Base-by-base conservation (phyloP, 2,888 invertebrate species). In the Brachyptera putata region DNA sequence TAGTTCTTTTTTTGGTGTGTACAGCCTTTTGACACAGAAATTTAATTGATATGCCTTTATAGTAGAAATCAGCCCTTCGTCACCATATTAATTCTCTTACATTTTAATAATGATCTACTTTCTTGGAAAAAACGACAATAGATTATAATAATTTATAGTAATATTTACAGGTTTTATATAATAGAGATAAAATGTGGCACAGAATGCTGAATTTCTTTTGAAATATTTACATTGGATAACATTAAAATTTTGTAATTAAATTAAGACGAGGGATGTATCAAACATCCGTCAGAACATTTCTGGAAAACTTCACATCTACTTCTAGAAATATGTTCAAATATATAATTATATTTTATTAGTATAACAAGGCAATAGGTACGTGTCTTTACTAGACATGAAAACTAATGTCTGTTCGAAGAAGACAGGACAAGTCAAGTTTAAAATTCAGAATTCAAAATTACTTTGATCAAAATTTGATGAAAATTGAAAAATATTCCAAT, bases 1-100 rank as follows among this genome's bases (percentile, higher is more conserved):
- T 53, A 26, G 11, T 53, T 21, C 30, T 36, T 53, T 53, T 4
- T 53, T 53, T 53, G 53, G 53, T 53, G n/a, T n/a, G 53, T 53
- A 53, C 53, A 53, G 53, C 53, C 53, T 53, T 53, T 49, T 21
- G 18, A 53, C 18, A 36, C 53, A 53, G 34, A 53, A 34, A 53
- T 53, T 53, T 53, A 36, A 53, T 53, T 53, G 53, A 53, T 53
- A 53, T 53, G 53, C 53, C 36, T 53, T 34, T 11, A 11, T 21
- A 46, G 30, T 46, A 46, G 46, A 46, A 41, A 24, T 24, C 18
- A 21, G 43, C 43, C 43, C 21, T 43, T 18, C 43, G 43, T 18
- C 43, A 5, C 11, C 5, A 7, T 43, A 43, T 18, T 11, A 3
- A 16, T 14, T 43, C 18, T 11, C 21, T 43, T 43, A n/a, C 18